These are phyloP conservation scores for Heliconius aoede DNA, from an alignment of 2,888 invertebrate species.

Conservation along the genomic window DNA sequence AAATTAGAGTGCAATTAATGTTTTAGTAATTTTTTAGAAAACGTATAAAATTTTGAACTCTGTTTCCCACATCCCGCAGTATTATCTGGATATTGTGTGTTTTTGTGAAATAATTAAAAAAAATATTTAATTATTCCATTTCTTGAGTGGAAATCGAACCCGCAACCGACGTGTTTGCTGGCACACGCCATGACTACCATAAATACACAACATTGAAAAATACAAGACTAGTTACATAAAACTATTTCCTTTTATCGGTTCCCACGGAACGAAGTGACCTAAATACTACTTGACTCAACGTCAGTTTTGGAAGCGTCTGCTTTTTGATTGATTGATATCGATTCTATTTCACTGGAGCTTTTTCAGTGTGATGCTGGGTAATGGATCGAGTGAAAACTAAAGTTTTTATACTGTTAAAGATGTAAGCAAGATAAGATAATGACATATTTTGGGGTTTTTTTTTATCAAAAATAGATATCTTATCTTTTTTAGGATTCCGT, in stretches of 20 bases:
- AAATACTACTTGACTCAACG: constrained; percentile 41
- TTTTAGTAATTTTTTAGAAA: background rate
- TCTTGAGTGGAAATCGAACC: too few species aligned
- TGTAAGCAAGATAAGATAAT: background rate
- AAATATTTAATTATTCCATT: too few species aligned
- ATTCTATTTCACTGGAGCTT: constrained; percentile 30
- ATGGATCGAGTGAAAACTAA: constrained; percentile 10
- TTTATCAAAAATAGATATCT: too few species aligned
- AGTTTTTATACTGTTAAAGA: constrained; percentile 1
- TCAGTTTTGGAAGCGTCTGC: constrained; percentile 39
- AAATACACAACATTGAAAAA: too few species aligned
- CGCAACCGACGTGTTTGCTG: too few species aligned
- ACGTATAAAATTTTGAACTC: too few species aligned
- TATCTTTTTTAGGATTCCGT: too few species aligned
- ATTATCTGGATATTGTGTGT: too few species aligned
- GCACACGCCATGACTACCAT: too few species aligned
- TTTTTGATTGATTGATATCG: constrained; percentile 43
- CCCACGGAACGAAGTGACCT: constrained; percentile 23
- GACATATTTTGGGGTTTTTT: background rate
- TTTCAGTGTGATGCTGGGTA: constrained; percentile 13
- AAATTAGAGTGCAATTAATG: background rate
- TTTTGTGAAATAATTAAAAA: too few species aligned
- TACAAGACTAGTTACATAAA: too few species aligned
- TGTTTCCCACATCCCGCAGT: too few species aligned
- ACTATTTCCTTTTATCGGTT: background rate